Evolutionary conservation across 2,113 vertebrate genomes (phyloP), one percentile per base, ranked within the genome.

Genomic region (Scophthalmus maximus): DNA sequence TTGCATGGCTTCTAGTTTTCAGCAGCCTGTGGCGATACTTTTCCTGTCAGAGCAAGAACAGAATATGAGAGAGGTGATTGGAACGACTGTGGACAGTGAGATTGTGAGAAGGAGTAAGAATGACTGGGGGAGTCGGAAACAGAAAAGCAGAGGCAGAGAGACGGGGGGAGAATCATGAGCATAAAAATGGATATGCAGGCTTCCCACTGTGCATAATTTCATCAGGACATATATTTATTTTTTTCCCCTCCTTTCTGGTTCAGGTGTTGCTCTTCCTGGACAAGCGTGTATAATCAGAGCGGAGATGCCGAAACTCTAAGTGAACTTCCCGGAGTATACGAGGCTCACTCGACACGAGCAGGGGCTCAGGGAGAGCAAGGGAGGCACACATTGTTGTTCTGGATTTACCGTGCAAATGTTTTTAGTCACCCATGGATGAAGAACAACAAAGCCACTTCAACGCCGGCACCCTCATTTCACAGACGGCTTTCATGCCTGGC

Each of bases 251-350:
- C 38, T 34, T 9, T 22, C 26, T 26, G 8, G 26, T 77, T 74
- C 62, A 74, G 65, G 57, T 82, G 79, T 65, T 51, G 60, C 50
- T 72, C 47, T 62, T 42, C 65, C 40, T 59, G 69, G 66, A 78
- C 70, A 65, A 57, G 61, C 1, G n/a, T 69, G 62, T 46, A 74
- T 82, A 84, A 89, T 85, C 70, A 72, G 36, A 79, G 61, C 60
- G 46, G 52, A 73, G 68, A 76, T 68, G 82, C 66, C 76, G 81
- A 85, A 84, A 89, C 85, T 91, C 79, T 55, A 34, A 26, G 29
- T 87, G 88, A 92, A 90, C 91, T 88, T 86, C 71, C 40, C 42
- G 68, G 73, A 88, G 64, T 89, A 63, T 53, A 42, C 51, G 57
- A 56, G 52, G 38, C 76, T 58, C 36, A 57, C 32, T 79, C 82